A percentile compares a stretch with the other conserved stretches of the same genome.
Conservation (phyloP, 2,888 invertebrate genomes). For the Scelioninae gen. 1 region DNA sequence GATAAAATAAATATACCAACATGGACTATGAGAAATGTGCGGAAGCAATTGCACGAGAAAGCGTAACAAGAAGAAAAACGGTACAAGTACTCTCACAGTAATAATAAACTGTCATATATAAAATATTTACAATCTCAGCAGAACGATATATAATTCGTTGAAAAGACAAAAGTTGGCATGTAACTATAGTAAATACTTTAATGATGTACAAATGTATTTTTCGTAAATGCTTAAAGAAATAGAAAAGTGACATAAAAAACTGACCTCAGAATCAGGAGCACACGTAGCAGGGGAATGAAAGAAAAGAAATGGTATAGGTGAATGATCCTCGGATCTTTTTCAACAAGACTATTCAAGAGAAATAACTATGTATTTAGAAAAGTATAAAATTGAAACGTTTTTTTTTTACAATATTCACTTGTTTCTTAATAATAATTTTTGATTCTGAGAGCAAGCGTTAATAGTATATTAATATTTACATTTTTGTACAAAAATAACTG, state of each 20-base stretch:
- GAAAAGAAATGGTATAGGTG: constrained; percentile 72
- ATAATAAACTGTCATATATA: constrained; percentile 18
- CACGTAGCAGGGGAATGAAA: constrained; percentile 71
- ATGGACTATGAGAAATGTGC: constrained; percentile 22
- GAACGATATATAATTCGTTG: constrained; percentile 45
- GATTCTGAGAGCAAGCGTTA: constrained; percentile 50
- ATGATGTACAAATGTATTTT: constrained; percentile 46
- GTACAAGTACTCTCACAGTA: constrained; percentile 12
- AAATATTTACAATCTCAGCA: constrained; percentile 47
- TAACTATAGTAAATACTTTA: constrained; percentile 40
- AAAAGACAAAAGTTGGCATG: constrained; percentile 40
- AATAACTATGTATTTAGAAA: background rate
- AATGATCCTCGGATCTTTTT: constrained; percentile 71
- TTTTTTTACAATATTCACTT: too few species aligned
- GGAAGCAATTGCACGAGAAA: constrained; percentile 25
- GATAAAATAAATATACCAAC: constrained; percentile 5
- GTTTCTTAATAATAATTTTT: constrained; percentile 1
- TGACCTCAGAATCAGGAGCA: constrained; percentile 81
- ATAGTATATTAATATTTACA: constrained; percentile 26
- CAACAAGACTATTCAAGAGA: constrained; percentile 35
- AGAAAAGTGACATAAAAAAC: constrained; percentile 84
- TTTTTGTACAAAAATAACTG: constrained; percentile 33
- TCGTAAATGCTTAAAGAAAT: constrained; percentile 79
- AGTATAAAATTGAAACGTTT: too few species aligned
- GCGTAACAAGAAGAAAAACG: constrained; percentile 13